phyloP scores from a whole-genome alignment of 2,113 vertebrate species.

The Cinclus cinclus region DNA sequence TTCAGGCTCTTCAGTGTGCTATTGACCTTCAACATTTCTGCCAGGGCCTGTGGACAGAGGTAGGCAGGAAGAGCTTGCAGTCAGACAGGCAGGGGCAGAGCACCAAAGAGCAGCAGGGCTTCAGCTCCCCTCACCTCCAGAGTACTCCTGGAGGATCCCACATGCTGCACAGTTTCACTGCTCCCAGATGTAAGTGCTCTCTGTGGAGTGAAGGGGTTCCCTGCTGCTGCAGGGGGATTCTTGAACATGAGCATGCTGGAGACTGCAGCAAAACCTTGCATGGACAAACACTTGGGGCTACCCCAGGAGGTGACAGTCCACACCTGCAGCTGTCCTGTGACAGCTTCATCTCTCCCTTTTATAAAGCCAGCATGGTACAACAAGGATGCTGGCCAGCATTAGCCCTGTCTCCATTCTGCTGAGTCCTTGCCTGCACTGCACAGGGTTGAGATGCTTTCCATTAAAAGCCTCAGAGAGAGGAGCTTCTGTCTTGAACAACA shows the following conservation, averaged over 20 bases:
- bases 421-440: neutral
- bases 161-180: accelerated
- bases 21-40: conserved; percentile 94
- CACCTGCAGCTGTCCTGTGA: neutral
- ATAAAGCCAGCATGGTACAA: neutral
- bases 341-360: neutral
- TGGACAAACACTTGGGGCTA: neutral
- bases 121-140: neutral
- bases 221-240: neutral
- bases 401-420: neutral
- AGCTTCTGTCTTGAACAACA: neutral
- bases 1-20: conserved; percentile 89
- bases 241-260: neutral
- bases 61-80: neutral
- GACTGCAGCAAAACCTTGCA: neutral
- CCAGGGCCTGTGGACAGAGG: conserved; percentile 82
- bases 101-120: neutral
- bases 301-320: neutral
- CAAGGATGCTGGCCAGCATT: neutral
- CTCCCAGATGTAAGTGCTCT: neutral
- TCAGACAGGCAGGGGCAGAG: neutral
- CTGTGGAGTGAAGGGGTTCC: neutral
- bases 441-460: neutral
- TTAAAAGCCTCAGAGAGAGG: neutral
- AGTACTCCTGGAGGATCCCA: neutral